These are phyloP conservation scores for Cydia amplana DNA, from an alignment of 1,140 invertebrate genomes.

Conservation along the genomic window DNA sequence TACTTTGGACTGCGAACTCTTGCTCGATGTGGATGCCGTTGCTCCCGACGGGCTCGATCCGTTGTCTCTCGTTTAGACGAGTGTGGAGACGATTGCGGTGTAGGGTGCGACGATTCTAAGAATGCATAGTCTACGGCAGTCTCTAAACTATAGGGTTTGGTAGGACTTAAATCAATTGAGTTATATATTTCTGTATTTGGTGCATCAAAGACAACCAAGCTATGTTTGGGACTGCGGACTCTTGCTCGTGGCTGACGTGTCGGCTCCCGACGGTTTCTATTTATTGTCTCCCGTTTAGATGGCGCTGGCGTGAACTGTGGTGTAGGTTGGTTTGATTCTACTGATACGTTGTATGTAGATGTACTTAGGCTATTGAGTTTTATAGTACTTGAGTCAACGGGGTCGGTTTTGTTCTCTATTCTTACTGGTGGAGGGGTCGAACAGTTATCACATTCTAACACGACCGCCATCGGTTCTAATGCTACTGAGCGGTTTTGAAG, in stretches of 20 bases:
- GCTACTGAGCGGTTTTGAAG: conserved; percentile 47
- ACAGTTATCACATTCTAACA: conserved; percentile 45
- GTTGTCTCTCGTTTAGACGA: neutral
- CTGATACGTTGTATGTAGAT: neutral
- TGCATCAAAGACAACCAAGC: conserved; percentile 13
- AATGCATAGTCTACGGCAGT: neutral
- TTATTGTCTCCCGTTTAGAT: conserved; percentile 31
- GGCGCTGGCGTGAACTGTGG: neutral
- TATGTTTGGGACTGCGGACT: conserved; percentile 8
- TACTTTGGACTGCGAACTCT: conserved; percentile 69
- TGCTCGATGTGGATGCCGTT: conserved; percentile 46
- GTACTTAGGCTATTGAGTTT: conserved; percentile 47
- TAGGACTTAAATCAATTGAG: conserved; percentile 40
- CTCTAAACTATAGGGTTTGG: neutral
- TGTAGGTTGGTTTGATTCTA: neutral
- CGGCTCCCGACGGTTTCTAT: neutral
- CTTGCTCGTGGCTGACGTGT: neutral
- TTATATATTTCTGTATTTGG: conserved; percentile 42
- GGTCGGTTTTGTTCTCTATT: conserved; percentile 54
- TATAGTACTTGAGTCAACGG: conserved; percentile 58
- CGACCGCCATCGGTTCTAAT: conserved; percentile 38
- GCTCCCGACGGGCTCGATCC: neutral
- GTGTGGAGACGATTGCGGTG: neutral
- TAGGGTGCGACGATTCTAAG: neutral
- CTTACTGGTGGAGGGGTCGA: conserved; percentile 35